Evolutionary conservation across 1,140 invertebrate genomes (phyloP).

Genomic region (Goniozus legneri): DNA sequence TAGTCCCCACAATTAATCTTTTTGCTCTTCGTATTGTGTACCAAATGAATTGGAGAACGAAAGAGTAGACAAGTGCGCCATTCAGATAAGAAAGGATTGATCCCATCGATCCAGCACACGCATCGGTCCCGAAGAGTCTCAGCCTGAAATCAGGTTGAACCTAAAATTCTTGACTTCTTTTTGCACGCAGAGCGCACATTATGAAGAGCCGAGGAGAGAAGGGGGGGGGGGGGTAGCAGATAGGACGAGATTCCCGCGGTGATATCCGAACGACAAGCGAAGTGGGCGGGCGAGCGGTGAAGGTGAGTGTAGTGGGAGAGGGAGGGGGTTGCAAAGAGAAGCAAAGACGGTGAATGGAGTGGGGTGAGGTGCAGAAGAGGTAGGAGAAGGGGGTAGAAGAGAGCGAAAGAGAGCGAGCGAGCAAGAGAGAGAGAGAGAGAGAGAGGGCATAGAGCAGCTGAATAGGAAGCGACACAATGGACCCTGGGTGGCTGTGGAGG

Average conservation of each 20-base stretch:
- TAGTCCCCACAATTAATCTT: too few relatives aligned
- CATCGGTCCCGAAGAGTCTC: too few relatives aligned
- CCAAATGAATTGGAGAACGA: too few relatives aligned
- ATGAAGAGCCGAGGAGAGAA: conserved; percentile 5
- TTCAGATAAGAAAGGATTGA: too few relatives aligned
- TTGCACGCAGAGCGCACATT: too few relatives aligned
- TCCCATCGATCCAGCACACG: too few relatives aligned
- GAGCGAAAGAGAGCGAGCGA: conserved; percentile 10
- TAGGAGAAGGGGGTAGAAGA: conserved; percentile 5
- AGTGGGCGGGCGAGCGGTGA: conserved; percentile 16
- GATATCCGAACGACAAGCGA: conserved; percentile 28
- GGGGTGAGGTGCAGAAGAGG: conserved; percentile 9
- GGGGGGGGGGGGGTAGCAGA: conserved; percentile 8
- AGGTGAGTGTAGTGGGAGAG: conserved; percentile 13
- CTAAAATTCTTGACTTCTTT: too few relatives aligned
- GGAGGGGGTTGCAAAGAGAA: conserved; percentile 13
- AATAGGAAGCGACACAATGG: conserved; percentile 37
- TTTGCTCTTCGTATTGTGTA: too few relatives aligned
- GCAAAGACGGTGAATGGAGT: conserved; percentile 3
- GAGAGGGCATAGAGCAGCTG: conserved; percentile 28
- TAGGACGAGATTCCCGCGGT: conserved; percentile 38
- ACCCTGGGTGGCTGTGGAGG: conserved; percentile 50
- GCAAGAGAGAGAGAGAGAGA: conserved; percentile 16
- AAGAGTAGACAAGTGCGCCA: too few relatives aligned
- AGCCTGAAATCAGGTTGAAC: too few relatives aligned